phyloP scores from a whole-genome alignment of 1,140 invertebrate species.

The Asbolus verrucosus region DNA sequence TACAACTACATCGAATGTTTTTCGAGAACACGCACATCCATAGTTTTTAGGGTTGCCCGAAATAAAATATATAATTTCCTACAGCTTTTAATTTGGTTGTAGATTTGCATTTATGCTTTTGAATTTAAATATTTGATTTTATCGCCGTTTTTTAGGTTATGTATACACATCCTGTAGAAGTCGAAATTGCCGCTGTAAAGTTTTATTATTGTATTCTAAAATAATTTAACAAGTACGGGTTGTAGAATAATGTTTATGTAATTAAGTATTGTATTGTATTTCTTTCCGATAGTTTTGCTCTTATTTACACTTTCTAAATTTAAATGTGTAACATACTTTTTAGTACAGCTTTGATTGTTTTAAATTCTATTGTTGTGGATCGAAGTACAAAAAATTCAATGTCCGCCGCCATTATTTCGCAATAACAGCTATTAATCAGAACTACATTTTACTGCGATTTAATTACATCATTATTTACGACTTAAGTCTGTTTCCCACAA shows the following conservation, averaged over 20 bases:
- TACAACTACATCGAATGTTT: slow-evolving; percentile 1
- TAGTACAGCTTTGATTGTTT: slow-evolving; percentile 11
- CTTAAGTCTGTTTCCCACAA: slow-evolving; percentile 14
- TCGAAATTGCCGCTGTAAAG: slow-evolving; percentile 39
- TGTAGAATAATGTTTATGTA: slow-evolving; percentile 43
- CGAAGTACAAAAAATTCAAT: neutral
- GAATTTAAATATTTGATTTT: slow-evolving; percentile 44
- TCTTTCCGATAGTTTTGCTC: slow-evolving; percentile 41
- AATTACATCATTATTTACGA: slow-evolving; percentile 24
- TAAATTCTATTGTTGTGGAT: slow-evolving; percentile 10
- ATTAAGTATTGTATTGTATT: slow-evolving; percentile 45
- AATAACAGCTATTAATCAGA: slow-evolving; percentile 1
- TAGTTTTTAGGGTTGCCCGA: slow-evolving; percentile 29
- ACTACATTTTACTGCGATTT: slow-evolving; percentile 12
- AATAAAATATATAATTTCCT: slow-evolving; percentile 40
- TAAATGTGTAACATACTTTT: slow-evolving; percentile 16
- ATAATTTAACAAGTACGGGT: slow-evolving; percentile 43
- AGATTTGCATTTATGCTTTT: slow-evolving; percentile 41
- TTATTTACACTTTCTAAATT: slow-evolving; percentile 43
- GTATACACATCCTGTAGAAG: slow-evolving; percentile 41
- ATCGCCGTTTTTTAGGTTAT: slow-evolving; percentile 33
- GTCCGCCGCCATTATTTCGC: neutral
- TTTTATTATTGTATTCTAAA: slow-evolving; percentile 45
- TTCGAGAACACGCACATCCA: slow-evolving; percentile 30
- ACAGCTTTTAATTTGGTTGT: slow-evolving; percentile 19